A percentile compares a stretch with the other conserved stretches of the same genome.
Conservation (phyloP, 2,113 vertebrate genomes). For the Dunckerocampus dactyliophorus region DNA sequence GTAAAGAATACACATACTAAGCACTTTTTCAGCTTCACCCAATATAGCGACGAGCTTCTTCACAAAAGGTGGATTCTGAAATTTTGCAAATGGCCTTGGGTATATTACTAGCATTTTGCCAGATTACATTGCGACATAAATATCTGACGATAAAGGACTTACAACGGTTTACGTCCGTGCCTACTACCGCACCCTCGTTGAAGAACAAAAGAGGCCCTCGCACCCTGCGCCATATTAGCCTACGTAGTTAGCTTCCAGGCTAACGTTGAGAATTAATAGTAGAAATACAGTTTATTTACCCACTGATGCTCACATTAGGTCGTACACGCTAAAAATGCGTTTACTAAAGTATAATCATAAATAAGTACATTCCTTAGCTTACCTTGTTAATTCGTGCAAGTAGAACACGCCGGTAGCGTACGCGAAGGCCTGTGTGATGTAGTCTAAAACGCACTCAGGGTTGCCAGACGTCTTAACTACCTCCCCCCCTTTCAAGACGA, state of each 20-base stretch:
- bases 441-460: constrained; percentile 26
- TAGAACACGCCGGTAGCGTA: constrained; percentile 42
- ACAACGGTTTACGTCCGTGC: neutral
- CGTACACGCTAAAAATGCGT: rapidly evolving
- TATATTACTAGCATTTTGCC: neutral
- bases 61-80: too few relatives aligned
- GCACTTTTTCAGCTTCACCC: too few relatives aligned
- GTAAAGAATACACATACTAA: too few relatives aligned
- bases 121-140: neutral
- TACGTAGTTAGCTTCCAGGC: constrained; percentile 13
- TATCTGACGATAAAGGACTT: neutral
- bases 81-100: neutral
- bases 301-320: rapidly evolving
- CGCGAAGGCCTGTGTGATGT: constrained; percentile 36
- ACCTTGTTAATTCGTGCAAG: constrained; percentile 38
- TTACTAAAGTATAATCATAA: neutral
- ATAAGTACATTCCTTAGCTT: neutral
- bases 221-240: constrained; percentile 54
- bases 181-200: constrained; percentile 48
- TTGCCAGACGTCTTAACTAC: constrained; percentile 36
- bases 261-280: constrained; percentile 8
- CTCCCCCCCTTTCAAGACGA: constrained; percentile 23
- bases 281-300: rapidly evolving
- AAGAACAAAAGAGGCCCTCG: constrained; percentile 68
- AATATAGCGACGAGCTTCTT: too few relatives aligned